Percentiles rank a stretch among this genome's conserved stretches.
Evolutionary conservation across 2,113 vertebrate genomes (phyloP).

Genomic region (Sialia sialis): DNA sequence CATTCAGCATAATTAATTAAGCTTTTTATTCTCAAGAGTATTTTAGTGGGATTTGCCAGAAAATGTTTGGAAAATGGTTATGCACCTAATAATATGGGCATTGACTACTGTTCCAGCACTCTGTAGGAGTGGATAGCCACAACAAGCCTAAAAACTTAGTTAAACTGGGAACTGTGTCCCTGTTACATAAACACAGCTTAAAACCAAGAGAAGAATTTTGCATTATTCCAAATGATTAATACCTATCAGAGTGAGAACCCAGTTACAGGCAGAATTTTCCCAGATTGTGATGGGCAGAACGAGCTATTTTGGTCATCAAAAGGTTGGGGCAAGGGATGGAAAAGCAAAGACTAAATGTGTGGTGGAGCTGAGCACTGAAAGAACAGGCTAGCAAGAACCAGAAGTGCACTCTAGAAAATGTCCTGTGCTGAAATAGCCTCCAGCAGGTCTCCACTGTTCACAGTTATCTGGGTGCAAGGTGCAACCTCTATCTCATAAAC

Average conservation of each 20-base stretch:
- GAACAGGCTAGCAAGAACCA: not conserved
- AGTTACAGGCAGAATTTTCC: not conserved
- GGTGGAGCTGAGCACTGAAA: not conserved
- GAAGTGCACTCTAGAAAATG: not conserved
- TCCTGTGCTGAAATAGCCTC: not conserved
- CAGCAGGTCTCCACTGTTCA: not conserved
- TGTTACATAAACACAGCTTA: accelerated
- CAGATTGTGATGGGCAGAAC: not conserved
- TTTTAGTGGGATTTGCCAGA: slow-evolving; percentile 15
- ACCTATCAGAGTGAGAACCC: not conserved
- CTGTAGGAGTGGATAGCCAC: not conserved
- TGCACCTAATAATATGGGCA: not conserved
- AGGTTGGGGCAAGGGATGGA: not conserved
- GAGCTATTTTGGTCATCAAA: not conserved
- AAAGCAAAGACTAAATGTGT: not conserved
- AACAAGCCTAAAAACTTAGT: not conserved
- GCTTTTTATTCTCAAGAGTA: slow-evolving; percentile 38
- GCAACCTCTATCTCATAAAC: not conserved
- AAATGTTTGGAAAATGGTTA: not conserved
- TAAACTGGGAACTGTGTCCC: not conserved
- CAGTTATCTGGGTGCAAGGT: not conserved
- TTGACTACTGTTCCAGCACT: not conserved
- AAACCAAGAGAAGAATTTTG: not conserved
- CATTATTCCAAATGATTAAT: not conserved
- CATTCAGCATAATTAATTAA: slow-evolving; percentile 50